Evolutionary conservation across 2,888 invertebrate species (phyloP), one percentile per base, ranked within the genome.

Genomic region (Gisinianus flammeolus): DNA sequence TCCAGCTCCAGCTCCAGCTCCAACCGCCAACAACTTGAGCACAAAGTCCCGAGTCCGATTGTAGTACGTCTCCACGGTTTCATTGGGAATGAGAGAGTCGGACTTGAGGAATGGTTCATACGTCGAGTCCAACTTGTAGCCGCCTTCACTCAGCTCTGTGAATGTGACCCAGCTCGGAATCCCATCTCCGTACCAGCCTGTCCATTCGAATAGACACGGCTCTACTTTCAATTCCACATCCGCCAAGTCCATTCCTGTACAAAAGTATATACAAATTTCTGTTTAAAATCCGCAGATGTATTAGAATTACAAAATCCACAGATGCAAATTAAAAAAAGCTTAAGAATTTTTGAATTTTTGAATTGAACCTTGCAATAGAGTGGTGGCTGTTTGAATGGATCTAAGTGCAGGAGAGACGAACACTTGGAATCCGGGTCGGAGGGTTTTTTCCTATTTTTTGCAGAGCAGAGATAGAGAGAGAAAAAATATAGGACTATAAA

Each of bases 151-250:
- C 5, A 96, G 87, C 86, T 96, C 96, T 0, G 90, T 89, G 0
- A 89, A 88, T 0, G 91, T 91, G 6, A 64, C 35, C 62, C 70
- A 77, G 2, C 91, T 90, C 2, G 94, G 94, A 85, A 91, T 88
- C 0, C 91, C 91, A 79, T 92, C 92, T 0, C 91, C 90, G 87
- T 96, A 95, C 97, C 97, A 97, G 44, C 92, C 91, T 86, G 95
- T 90, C 93, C 94, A 98, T 87, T 98, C 98, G 87, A 97, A 98
- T 58, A 98, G 88, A 0, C 94, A 95, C 0, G 96, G 96, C 86
- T 98, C 98, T 22, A 98, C 89, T 31, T 88, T 88, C 0, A 90
- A 85, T 16, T 54, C 67, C 16, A 64, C 16, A 52, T 81, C 78
- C 19, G 80, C 30, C 16, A 26, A 24, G 0, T 78, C 79, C 82